Evolutionary conservation across 2,797 vertebrate species (phyloP), one percentile per base, ranked within the genome.

Genomic region (Jordanella pulchra): DNA sequence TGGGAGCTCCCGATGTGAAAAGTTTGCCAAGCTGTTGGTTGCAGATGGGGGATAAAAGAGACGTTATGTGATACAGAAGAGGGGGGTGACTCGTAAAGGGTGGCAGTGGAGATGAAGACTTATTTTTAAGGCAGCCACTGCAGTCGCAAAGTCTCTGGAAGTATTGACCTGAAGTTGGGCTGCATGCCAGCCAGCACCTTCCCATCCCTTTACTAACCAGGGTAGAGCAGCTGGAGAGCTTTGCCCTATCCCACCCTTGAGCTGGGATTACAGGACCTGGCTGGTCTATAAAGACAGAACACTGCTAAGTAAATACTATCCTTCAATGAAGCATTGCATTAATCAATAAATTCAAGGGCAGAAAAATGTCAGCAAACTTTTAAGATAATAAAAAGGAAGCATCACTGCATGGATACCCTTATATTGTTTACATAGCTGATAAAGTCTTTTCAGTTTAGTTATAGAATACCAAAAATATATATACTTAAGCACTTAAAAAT

Each of bases 101-200:
- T 74, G 78, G 85, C 79, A 82, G 87, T 79, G 77, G 85, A 83
- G 88, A 89, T 87, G 69, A 89, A 91, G 89, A 90, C 82, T 79
- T 89, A 89, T 90, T 92, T 39, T 92, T 73, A 84, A 73, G 71
- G 78, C 84, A 89, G 81, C 84, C 81, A 84, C 86, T 88, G 91
- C 92, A 91, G 93, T 86, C 87, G 64, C 86, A 81, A 54, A 91
- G 90, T 91, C 91, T 93, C 84, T 91, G 85, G 85, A 91, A 87
- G 89, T 92, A 93, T 93, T 92, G 93, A 94, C 91, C 91, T 86
- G 88, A 81, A 86, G 70, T 82, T 80, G 87, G 92, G 91, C 92
- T 69, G 18, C 42, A 51, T 85, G 93, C 92, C 93, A 94, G 84
- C 76, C 86, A 77, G 82, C 86, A 88, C 85, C 91, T 82, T 88